Evolutionary conservation across 2,888 invertebrate species (phyloP), one percentile per base, ranked within the genome.

Genomic region (Cryptosula pallasiana): DNA sequence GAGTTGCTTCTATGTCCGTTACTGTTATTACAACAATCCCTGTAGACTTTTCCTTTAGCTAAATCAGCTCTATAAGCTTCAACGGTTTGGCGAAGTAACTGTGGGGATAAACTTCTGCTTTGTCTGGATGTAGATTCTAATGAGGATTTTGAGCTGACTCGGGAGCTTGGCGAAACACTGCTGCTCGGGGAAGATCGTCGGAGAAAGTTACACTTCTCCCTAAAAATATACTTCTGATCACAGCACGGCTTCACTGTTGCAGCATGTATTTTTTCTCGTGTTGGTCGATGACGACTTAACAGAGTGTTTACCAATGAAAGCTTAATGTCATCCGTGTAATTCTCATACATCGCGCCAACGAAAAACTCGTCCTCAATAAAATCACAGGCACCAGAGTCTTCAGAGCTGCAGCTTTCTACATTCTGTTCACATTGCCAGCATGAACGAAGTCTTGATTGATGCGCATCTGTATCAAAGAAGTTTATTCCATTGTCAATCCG

Each of bases 301-400:
- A 9, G 13, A 13, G 63, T 25, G 3, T 63, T 25, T 63, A 32
- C 63, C 32, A 63, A 13, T 63, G 63, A 32, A 16, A 63, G 63
- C 32, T 63, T 63, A n/a, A 27, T 32, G 32, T 63, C 63, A 34
- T 63, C 63, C 27, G 63, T 63, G 32, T 20, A 63, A n/a, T 63
- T 63, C 5, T 63, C 63, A 32, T 63, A 63, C 34, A 63, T 63
- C 1, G 9, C 32, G 25, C 63, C 63, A 32, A n/a, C 2, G 13
- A 20, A 27, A 45, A 45, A 45, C 5, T 45, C 45, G 5, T 45
- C 45, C 45, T 45, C 9, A 13, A 45, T 5, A 45, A 45, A 20
- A 20, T 45, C 45, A 45, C 20, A 5, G 20, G 45, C 45, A 5
- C 5, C 20, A 5, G 45, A 45, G 45, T 45, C 20, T 20, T 45